Evolutionary conservation across 2,888 invertebrate genomes (phyloP), one percentile per base, ranked within the genome.

Genomic region (Drosophila aldrichi): DNA sequence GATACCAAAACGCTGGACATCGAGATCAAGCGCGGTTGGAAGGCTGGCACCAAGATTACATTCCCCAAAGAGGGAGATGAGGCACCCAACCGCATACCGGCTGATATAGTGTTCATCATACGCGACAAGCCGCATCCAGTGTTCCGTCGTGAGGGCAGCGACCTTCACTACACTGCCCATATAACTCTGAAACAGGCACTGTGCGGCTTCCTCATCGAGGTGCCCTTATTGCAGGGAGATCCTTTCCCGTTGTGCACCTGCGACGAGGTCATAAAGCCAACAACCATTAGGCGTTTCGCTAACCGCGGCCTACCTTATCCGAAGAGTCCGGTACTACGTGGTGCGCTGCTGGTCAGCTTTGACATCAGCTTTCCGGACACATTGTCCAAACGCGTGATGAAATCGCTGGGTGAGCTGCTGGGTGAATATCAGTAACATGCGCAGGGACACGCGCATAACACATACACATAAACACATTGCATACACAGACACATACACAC

Each of bases 21-120:
- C 97, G 41, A 98, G 98, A 98, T 99, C 74, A 98, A 98, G 92
- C 98, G 98, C 0, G 99, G 99, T 14, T 99, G 99, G 99, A 99
- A 99, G 92, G 79, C 98, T 4, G 98, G 98, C 25, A 98, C 98
- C 0, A 98, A 98, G 94, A 98, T 99, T 76, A 98, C 98, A 71
- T 99, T 99, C 94, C 97, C 98, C 91, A 96, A 97, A 88, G 98
- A 98, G 93, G 98, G 98, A 20, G 98, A 98, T 92, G 98, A 98
- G 92, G 96, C 96, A 12, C 95, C 97, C 46, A 97, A 97, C 86
- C 98, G 97, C 93, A 97, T 98, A 60, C 98, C 98, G 7, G 98
- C 98, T 1, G 98, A 98, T 92, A 97, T 98, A 77, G 97, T 98
- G 48, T 99, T 99, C 93, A 97, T 98, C 78, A 98, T 99, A 88